Conservation (phyloP, 1,140 invertebrate genomes). For the Hyles vespertilio region DNA sequence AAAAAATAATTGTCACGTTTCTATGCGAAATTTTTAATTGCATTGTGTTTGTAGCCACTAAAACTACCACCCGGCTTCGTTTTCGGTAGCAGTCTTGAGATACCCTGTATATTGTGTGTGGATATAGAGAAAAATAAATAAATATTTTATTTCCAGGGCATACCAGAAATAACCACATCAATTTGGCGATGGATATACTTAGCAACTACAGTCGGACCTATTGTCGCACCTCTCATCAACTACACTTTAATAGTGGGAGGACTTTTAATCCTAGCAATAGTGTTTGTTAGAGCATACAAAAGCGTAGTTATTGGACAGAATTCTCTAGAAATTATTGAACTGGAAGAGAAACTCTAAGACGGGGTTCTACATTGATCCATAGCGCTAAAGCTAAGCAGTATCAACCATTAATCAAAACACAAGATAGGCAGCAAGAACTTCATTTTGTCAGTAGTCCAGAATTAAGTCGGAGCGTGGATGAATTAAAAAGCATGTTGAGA, state of each 20-base stretch:
- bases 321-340: conserved; percentile 83
- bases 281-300: conserved; percentile 85
- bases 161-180: conserved; percentile 85
- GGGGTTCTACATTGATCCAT: conserved; percentile 83
- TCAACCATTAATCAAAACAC: not conserved
- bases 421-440: conserved; percentile 11
- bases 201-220: conserved; percentile 84
- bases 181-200: conserved; percentile 87
- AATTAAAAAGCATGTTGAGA: conserved; percentile 44
- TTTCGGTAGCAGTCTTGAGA: too few species aligned
- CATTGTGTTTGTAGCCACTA: too few species aligned
- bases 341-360: conserved; percentile 82
- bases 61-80: too few species aligned
- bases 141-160: conserved; percentile 76
- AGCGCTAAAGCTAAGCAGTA: conserved; percentile 74
- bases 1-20: too few species aligned
- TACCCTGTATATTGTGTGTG: too few species aligned
- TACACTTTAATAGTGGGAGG: conserved; percentile 85
- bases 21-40: too few species aligned
- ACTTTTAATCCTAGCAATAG: conserved; percentile 77
- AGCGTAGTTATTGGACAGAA: conserved; percentile 83
- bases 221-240: conserved; percentile 80
- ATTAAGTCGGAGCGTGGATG: conserved; percentile 46
- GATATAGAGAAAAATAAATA: too few species aligned
- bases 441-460: conserved; percentile 34